Evolutionary conservation across 2,797 vertebrate species (phyloP), one percentile per base, ranked within the genome.

Genomic region (Gambusia yucatana): DNA sequence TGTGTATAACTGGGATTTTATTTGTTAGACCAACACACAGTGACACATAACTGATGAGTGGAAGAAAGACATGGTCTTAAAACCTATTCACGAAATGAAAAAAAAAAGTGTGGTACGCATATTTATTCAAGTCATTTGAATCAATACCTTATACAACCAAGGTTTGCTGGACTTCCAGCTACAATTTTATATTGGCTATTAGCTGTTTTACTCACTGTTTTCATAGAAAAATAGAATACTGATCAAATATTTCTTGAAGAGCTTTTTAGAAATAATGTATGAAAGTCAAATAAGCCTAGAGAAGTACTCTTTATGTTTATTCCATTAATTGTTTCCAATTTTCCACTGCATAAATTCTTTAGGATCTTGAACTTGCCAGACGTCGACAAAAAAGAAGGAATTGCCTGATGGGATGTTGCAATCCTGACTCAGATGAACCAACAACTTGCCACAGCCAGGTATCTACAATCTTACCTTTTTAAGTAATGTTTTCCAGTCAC

Each of bases 401-500:
- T 89, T 96, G 95, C 87, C 92, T 96, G 87, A 92, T 95, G 85
- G 91, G 94, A 84, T 96, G 96, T 86, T 96, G 96, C 85, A 95
- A 90, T 71, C 44, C 89, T 65, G 96, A 94, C 83, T 73, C 93
- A 72, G 95, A 96, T 30, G 95, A 96, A 77, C 90, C 93, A 0
- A 90, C 91, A 4, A 93, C 93, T 73, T 95, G 93, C 85, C 94
- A 94, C 78, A 96, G 94, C 83, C 96, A 96, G 94, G 95, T 96
- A 91, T 48, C 6, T 16, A n/a, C 57, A 81, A 36, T 22, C 65
- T 41, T 30, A 61, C 55, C 9, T 63, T 30, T 75, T 9, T n/a
- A 3, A 39, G 46, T 63, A 25, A 72, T 0, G 0, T 28, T 2
- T 7, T 46, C 3, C 55, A 39, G 14, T 14, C 20, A 33, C 3